Percentiles rank a stretch among this genome's conserved stretches.
phyloP scores from a whole-genome alignment of 2,113 vertebrate species.

The Callipepla californica region DNA sequence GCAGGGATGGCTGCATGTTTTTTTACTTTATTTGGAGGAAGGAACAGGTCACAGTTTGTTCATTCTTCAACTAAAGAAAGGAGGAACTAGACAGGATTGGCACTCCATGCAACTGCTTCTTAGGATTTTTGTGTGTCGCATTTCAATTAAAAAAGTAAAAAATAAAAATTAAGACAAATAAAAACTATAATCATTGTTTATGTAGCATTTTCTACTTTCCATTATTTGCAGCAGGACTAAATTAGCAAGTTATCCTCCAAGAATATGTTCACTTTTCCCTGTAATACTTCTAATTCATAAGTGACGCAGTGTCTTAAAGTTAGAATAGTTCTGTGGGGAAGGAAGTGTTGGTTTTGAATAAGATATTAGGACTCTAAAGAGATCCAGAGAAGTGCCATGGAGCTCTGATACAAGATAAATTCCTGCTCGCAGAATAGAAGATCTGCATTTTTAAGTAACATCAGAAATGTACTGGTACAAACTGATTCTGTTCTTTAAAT shows the following conservation, averaged over 20 bases:
- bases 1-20: neutral
- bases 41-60: neutral
- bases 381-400: too few relatives aligned
- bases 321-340: neutral
- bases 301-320: neutral
- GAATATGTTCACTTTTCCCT: neutral
- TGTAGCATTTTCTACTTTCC: neutral
- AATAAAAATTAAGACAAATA: neutral
- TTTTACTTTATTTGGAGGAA: slow-evolving; percentile 2
- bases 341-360: too few relatives aligned
- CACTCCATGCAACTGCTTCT: neutral
- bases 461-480: too few relatives aligned
- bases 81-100: neutral
- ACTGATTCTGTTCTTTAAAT: too few relatives aligned
- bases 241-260: neutral
- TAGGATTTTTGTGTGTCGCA: neutral
- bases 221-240: neutral
- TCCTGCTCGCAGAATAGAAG: too few relatives aligned
- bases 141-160: neutral
- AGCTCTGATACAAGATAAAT: too few relatives aligned
- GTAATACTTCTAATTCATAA: neutral
- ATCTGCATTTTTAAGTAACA: too few relatives aligned
- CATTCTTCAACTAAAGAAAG: neutral
- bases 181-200: neutral
- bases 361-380: too few relatives aligned